phyloP scores from a whole-genome alignment of 2,888 invertebrate species.

The Harpagoxenus sublaevis region DNA sequence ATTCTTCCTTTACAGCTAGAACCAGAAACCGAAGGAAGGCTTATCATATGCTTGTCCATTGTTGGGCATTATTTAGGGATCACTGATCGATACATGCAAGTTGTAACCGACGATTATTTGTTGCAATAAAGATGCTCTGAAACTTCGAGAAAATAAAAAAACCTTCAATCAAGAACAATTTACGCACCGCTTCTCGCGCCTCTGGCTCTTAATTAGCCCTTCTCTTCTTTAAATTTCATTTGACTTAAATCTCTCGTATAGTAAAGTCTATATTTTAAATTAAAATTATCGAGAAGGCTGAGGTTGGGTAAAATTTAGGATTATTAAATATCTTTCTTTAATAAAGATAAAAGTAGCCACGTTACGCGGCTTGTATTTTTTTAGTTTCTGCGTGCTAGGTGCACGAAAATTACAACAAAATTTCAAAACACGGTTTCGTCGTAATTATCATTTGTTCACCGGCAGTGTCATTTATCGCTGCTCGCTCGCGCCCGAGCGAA shows the following conservation, averaged over 20 bases:
- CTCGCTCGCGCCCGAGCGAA: constrained; percentile 33
- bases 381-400: neutral
- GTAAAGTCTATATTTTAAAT: neutral
- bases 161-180: no score
- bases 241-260: neutral
- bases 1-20: no score
- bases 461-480: constrained; percentile 61
- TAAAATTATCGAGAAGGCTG: neutral
- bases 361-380: neutral
- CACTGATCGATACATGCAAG: no score
- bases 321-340: neutral
- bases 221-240: neutral
- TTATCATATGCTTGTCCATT: no score
- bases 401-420: constrained; percentile 20
- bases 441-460: constrained; percentile 67
- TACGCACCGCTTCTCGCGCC: no score
- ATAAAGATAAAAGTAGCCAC: constrained; percentile 9
- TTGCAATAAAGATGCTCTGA: no score
- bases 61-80: no score
- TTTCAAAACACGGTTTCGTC: constrained; percentile 41
- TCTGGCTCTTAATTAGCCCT: no score
- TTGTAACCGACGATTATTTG: no score
- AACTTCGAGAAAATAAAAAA: no score
- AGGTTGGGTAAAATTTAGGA: neutral
- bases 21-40: no score